A percentile compares a stretch with the other conserved stretches of the same genome.
These are phyloP conservation scores for Chrysolina oricalcia DNA, from an alignment of 2,888 invertebrate species.

Conservation along the genomic window DNA sequence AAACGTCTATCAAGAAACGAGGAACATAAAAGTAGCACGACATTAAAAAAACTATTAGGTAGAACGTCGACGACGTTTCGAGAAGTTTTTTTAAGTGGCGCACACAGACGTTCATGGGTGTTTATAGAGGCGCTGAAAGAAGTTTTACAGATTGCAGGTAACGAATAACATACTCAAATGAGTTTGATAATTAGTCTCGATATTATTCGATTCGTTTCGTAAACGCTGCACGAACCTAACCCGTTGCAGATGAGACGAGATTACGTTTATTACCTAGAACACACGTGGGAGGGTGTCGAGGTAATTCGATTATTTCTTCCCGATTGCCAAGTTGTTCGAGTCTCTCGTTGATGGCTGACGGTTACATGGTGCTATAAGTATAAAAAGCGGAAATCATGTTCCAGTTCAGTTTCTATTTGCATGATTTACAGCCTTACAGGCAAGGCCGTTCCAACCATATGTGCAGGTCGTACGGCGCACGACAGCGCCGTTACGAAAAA, in stretches of 20 bases:
- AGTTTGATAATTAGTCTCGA: slow-evolving; percentile 18
- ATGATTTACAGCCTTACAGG: too few species aligned
- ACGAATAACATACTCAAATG: slow-evolving; percentile 13
- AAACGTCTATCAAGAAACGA: neutral
- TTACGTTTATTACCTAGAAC: slow-evolving; percentile 10
- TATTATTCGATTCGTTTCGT: slow-evolving; percentile 8
- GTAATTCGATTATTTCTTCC: neutral
- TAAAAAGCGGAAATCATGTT: too few species aligned
- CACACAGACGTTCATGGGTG: neutral
- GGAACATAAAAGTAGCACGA: neutral
- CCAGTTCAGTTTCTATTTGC: too few species aligned
- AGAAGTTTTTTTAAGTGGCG: neutral
- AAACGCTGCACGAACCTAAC: neutral
- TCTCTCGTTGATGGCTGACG: neutral
- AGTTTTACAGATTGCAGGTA: slow-evolving; percentile 4
- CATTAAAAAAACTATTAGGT: neutral
- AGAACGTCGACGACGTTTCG: neutral
- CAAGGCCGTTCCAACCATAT: too few species aligned
- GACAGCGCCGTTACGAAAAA: too few species aligned
- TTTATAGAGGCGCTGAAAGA: slow-evolving; percentile 18
- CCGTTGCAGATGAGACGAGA: slow-evolving; percentile 12
- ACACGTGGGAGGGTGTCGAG: slow-evolving; percentile 4
- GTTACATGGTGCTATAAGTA: neutral
- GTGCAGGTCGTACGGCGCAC: too few species aligned
- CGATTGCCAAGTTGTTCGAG: neutral